Base-by-base conservation (phyloP, 1,140 invertebrate species). In the Pogonomyrmex barbatus region DNA sequence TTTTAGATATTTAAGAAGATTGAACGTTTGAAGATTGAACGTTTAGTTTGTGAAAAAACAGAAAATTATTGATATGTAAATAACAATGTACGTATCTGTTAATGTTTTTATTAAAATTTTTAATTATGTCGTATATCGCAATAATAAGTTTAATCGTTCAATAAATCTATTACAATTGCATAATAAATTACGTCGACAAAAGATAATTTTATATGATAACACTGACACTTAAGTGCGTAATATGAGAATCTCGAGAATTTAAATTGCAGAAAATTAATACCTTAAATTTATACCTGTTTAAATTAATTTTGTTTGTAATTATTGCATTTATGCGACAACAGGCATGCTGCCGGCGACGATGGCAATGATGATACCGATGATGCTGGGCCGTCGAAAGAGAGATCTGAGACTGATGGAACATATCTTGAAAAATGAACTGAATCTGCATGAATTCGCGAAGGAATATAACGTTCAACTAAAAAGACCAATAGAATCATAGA, bases 261-360 rank as follows among this genome's bases (percentile, higher is more conserved):
- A 42, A 58, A 75, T 24, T 8, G 17, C 14, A 8, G 0, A 0
- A 14, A 54, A 10, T 56, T 73, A 42, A 42, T 58, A 24, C 24
- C 24, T 24, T 24, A 24, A 24, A 24, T 24, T 24, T 24, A 75
- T 54, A 3, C n/a, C 36, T 47, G 56, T 17, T 47, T 24, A 56
- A 54, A 14, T 56, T 56, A 33, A 56, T n/a, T 63, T 63, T 58
- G 4, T 30, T 42, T 45, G 33, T 58, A 45, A 68, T 81, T 33
- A 0, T 81, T 56, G 50, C 65, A 9, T 58, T 24, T 45, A 2
- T 65, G 14, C 14, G 14, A 81, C 24, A 2, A 73, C 17, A 90
- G 97, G 97, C 2, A 97, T 97, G 96, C 93, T 98, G 50, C 97
- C 97, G 24, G 97, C 97, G 0, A 97, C 97, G 0, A 97, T 98